Evolutionary conservation across 2,113 vertebrate genomes (phyloP).

Genomic region (Hoplias malabaricus): DNA sequence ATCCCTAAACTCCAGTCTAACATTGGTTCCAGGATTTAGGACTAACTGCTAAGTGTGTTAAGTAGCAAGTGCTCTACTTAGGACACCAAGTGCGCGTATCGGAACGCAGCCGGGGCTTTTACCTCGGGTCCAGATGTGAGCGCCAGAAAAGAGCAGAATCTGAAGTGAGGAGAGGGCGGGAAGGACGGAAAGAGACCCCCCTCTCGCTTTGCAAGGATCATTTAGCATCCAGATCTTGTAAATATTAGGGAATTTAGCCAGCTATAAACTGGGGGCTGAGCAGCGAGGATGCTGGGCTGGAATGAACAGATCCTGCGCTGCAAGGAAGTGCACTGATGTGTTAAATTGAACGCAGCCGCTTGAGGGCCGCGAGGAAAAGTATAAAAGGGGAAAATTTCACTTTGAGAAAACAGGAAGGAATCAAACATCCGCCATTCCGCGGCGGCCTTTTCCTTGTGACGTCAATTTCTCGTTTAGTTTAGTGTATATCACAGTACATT

Average conservation of each 20-base stretch:
- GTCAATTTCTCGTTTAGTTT: too few relatives aligned
- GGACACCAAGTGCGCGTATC: neutral
- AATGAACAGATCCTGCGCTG: constrained; percentile 76
- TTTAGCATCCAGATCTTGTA: constrained; percentile 77
- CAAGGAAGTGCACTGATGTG: constrained; percentile 82
- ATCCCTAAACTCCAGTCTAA: too few relatives aligned
- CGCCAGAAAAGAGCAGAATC: constrained; percentile 59
- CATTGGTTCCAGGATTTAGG: too few relatives aligned
- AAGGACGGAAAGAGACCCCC: too few relatives aligned
- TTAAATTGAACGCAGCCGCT: constrained; percentile 84
- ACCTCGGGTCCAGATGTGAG: constrained; percentile 68
- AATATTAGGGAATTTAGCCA: constrained; percentile 74
- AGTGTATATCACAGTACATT: too few relatives aligned
- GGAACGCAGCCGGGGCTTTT: constrained; percentile 33
- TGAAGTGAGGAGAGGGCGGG: constrained; percentile 49
- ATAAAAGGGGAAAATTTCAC: constrained; percentile 57
- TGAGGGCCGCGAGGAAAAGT: constrained; percentile 57
- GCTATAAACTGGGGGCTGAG: constrained; percentile 60
- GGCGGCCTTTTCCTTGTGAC: neutral
- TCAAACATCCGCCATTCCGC: constrained; percentile 8
- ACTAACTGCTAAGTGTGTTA: neutral
- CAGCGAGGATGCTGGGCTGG: constrained; percentile 53
- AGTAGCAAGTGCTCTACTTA: neutral
- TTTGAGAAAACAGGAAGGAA: constrained; percentile 59
- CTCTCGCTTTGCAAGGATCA: constrained; percentile 69